phyloP scores from a whole-genome alignment of 2,113 vertebrate species.

The Trochalopteron elliotii region DNA sequence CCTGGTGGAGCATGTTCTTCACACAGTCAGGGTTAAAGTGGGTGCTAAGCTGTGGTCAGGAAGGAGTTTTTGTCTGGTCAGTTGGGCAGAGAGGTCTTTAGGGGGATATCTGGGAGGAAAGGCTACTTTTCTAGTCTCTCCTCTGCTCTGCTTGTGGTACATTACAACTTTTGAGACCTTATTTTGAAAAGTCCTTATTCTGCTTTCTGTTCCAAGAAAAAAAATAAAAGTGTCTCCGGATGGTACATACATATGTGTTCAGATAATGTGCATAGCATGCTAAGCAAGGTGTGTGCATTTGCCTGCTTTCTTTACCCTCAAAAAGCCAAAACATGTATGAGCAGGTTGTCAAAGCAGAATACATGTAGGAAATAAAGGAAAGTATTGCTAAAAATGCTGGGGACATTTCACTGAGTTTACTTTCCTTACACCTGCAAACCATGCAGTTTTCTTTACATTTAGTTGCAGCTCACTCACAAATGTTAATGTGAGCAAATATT shows the following conservation, averaged over 20 bases:
- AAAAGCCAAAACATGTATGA: background rate
- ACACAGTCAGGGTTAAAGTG: background rate
- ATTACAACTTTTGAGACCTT: background rate
- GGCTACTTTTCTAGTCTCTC: background rate
- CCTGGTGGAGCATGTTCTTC: background rate
- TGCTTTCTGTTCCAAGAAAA: background rate
- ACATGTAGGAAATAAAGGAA: background rate
- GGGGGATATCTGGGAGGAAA: background rate
- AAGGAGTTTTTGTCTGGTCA: background rate
- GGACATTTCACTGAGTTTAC: background rate
- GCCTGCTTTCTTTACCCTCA: background rate
- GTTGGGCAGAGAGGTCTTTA: background rate
- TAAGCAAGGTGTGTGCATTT: background rate
- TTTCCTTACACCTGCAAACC: background rate
- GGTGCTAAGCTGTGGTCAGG: background rate
- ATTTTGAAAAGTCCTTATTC: background rate
- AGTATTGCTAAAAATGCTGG: background rate
- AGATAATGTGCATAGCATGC: background rate
- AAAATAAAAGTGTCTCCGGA: background rate
- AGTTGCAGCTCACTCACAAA: background rate
- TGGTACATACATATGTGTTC: background rate
- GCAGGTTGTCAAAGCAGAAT: background rate
- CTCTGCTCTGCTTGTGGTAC: background rate
- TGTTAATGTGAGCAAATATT: background rate
- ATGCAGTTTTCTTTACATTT: background rate